Evolutionary conservation across 2,888 invertebrate species (phyloP).

Genomic region (Eucera pruinosa): DNA sequence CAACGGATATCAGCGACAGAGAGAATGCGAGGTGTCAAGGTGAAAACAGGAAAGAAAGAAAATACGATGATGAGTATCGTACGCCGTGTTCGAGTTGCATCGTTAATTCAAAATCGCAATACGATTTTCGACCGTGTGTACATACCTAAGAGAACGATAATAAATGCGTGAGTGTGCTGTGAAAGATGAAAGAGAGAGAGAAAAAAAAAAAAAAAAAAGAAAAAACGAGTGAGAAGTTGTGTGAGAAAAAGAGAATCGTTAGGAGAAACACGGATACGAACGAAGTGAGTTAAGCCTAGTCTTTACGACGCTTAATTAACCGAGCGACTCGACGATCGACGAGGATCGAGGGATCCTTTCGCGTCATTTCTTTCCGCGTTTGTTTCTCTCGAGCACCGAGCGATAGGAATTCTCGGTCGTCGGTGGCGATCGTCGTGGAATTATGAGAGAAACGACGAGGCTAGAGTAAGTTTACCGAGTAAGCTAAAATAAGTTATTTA

Average conservation of each 20-base stretch:
- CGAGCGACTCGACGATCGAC: slow-evolving; percentile 35
- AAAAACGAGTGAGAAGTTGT: neutral
- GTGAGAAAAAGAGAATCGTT: neutral
- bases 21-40: neutral
- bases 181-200: slow-evolving; percentile 7
- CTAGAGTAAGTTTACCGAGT: slow-evolving; percentile 63
- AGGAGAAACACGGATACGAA: slow-evolving; percentile 18
- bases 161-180: slow-evolving; percentile 39
- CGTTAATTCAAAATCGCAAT: slow-evolving; percentile 65
- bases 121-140: slow-evolving; percentile 78
- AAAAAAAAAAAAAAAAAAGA: neutral
- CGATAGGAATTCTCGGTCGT: slow-evolving; percentile 17
- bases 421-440: neutral
- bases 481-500: slow-evolving; percentile 65
- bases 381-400: slow-evolving; percentile 5
- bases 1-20: slow-evolving; percentile 27
- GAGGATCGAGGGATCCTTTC: slow-evolving; percentile 27
- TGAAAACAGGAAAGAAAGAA: neutral
- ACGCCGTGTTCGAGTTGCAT: slow-evolving; percentile 57
- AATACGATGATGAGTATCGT: slow-evolving; percentile 21
- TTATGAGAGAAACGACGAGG: slow-evolving; percentile 48
- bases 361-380: slow-evolving; percentile 12
- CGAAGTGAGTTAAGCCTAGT: slow-evolving; percentile 57
- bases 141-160: slow-evolving; percentile 73
- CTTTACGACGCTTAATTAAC: slow-evolving; percentile 52